Conservation (phyloP, 1,140 invertebrate genomes). For the Meloidogyne chitwoodi region DNA sequence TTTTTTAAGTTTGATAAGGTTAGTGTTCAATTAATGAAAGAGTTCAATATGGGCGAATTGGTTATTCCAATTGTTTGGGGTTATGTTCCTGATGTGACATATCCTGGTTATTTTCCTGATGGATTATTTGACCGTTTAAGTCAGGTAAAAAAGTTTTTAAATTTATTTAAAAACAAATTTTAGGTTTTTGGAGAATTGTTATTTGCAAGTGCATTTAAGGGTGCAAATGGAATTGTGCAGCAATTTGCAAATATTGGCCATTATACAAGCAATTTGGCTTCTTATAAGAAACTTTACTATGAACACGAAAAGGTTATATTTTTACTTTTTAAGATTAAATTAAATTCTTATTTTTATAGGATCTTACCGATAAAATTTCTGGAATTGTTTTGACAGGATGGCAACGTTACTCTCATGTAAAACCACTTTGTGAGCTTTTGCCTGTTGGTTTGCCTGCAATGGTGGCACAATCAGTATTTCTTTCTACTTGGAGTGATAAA, state of each 20-base stretch:
- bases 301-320: constrained; percentile 8
- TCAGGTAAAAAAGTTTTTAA: no score
- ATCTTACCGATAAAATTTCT: not conserved
- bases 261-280: constrained; percentile 43
- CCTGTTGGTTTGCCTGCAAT: constrained; percentile 74
- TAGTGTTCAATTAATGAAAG: constrained; percentile 35
- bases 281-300: constrained; percentile 39
- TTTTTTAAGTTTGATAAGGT: constrained; percentile 31
- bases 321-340: no score
- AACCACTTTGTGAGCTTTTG: constrained; percentile 81
- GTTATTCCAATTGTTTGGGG: constrained; percentile 27
- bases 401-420: constrained; percentile 77
- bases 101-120: constrained; percentile 38
- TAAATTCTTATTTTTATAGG: not conserved
- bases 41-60: constrained; percentile 9
- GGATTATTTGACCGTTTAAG: constrained; percentile 41
- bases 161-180: no score
- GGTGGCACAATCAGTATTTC: constrained; percentile 44
- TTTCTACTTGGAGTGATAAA: constrained; percentile 11
- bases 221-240: constrained; percentile 46
- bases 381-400: constrained; percentile 48
- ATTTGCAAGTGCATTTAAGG: constrained; percentile 50
- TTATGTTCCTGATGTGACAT: constrained; percentile 33
- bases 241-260: constrained; percentile 35
- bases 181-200: constrained; percentile 33